Conservation (phyloP, 2,113 vertebrate genomes). For the Podarcis raffonei region DNA sequence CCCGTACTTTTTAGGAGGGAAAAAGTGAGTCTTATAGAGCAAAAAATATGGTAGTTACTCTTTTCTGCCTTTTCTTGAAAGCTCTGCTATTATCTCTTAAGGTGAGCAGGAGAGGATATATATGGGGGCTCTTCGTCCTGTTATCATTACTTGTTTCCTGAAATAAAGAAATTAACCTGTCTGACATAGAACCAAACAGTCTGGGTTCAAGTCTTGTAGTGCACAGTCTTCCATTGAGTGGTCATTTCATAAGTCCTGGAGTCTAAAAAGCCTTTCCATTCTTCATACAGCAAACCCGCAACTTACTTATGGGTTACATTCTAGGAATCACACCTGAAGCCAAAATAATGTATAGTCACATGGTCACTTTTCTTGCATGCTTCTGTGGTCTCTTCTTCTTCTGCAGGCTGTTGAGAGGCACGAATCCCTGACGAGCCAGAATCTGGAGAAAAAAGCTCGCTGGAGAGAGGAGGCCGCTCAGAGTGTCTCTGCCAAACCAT, state of each 20-base stretch:
- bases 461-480: slow-evolving; percentile 67
- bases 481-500: slow-evolving; percentile 53
- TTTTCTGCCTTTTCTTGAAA: background rate
- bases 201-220: too few relatives aligned
- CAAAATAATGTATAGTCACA: background rate
- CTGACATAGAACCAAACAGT: too few relatives aligned
- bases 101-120: background rate
- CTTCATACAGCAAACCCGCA: too few relatives aligned
- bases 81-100: background rate
- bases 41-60: too few relatives aligned
- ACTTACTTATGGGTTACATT: too few relatives aligned
- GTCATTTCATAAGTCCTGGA: too few relatives aligned
- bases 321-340: too few relatives aligned
- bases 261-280: too few relatives aligned
- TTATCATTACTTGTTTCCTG: background rate
- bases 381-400: background rate
- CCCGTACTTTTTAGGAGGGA: too few relatives aligned
- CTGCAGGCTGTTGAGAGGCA: slow-evolving; percentile 81
- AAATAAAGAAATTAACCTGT: too few relatives aligned
- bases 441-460: slow-evolving; percentile 87
- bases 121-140: background rate
- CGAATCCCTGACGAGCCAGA: slow-evolving; percentile 77
- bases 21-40: too few relatives aligned
- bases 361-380: background rate
- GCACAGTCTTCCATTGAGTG: too few relatives aligned